Percentiles rank a stretch among this genome's conserved stretches.
phyloP scores from a whole-genome alignment of 2,797 vertebrate genomes.

The Rhynchotus rufescens region DNA sequence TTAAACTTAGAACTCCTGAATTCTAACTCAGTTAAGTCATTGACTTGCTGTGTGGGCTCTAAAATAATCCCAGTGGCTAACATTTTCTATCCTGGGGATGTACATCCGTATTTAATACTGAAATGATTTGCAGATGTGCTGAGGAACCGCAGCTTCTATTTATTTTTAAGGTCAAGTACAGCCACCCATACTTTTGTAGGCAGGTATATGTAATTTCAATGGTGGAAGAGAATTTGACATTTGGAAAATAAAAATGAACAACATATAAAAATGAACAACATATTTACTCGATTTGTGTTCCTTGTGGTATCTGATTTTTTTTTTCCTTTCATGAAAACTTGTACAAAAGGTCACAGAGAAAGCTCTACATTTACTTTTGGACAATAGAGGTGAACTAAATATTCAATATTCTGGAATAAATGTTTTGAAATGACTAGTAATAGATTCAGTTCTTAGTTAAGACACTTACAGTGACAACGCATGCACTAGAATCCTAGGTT shows the following conservation, averaged over 20 bases:
- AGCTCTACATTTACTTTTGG: neutral
- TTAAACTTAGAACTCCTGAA: neutral
- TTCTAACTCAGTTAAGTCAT: neutral
- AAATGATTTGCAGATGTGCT: neutral
- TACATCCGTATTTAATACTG: neutral
- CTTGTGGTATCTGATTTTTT: neutral
- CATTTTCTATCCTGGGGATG: neutral
- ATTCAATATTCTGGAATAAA: neutral
- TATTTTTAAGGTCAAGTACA: neutral
- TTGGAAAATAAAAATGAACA: neutral
- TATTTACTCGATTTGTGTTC: neutral
- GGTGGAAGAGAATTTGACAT: neutral
- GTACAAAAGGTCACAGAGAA: neutral
- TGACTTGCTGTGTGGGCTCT: neutral
- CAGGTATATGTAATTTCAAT: neutral
- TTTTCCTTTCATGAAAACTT: neutral
- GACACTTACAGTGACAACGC: neutral
- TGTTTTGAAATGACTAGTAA: neutral
- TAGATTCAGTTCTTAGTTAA: neutral
- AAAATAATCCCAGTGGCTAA: neutral
- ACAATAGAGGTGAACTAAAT: neutral
- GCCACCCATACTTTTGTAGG: neutral
- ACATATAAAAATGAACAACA: neutral
- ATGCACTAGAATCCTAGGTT: neutral
- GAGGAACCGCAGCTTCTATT: neutral